A percentile compares a stretch with the other conserved stretches of the same genome.
phyloP scores from a whole-genome alignment of 2,797 vertebrate genomes.

The Premnoplex brunnescens region DNA sequence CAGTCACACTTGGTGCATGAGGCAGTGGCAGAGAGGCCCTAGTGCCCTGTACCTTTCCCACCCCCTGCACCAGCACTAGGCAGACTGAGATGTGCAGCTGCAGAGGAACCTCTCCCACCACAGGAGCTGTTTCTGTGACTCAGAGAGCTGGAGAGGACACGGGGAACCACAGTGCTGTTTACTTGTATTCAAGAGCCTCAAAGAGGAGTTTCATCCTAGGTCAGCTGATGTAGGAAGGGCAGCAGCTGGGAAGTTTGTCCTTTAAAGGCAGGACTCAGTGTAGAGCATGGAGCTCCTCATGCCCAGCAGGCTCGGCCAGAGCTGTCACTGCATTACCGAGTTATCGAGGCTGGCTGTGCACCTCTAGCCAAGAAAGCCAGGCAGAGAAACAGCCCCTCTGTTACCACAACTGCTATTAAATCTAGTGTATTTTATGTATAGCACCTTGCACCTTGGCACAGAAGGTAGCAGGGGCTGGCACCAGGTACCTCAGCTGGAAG shows the following conservation, averaged over 20 bases:
- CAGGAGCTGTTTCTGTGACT: accelerated
- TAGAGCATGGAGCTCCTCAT: background rate
- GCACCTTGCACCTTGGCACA: background rate
- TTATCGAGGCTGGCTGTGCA: background rate
- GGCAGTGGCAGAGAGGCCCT: background rate
- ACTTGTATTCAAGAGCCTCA: background rate
- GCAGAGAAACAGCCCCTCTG: background rate
- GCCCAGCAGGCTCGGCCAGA: accelerated
- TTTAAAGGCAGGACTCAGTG: background rate
- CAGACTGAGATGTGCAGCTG: background rate
- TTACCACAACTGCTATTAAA: background rate
- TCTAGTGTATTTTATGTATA: background rate
- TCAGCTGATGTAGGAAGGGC: background rate
- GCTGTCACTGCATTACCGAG: accelerated
- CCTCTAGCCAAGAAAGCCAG: background rate
- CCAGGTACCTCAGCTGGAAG: background rate
- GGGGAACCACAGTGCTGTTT: background rate
- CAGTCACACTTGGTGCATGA: accelerated
- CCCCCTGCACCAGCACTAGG: accelerated
- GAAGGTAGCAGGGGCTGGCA: background rate
- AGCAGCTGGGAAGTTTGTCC: background rate
- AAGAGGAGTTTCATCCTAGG: background rate
- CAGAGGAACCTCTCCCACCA: background rate
- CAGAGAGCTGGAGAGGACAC: background rate
- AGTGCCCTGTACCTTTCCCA: background rate